Evolutionary conservation across 2,113 vertebrate species (phyloP).

Genomic region (Indri indri): DNA sequence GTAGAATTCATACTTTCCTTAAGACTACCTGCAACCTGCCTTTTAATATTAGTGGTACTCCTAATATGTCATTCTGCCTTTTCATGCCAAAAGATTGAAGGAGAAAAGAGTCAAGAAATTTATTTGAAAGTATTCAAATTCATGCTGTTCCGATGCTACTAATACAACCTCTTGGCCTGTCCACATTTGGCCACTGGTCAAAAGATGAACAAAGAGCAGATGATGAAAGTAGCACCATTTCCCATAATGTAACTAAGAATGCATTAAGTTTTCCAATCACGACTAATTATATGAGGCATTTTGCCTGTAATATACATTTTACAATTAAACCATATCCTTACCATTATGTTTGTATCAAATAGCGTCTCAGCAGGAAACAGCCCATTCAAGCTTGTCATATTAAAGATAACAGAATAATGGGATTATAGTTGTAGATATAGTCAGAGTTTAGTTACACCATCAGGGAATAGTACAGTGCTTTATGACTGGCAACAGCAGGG

Average conservation of each 20-base stretch:
- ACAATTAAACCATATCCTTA: background rate
- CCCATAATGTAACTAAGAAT: background rate
- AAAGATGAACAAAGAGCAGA: background rate
- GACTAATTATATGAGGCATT: background rate
- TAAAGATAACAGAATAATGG: background rate
- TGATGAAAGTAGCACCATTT: background rate
- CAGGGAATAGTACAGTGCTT: background rate
- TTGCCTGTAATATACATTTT: background rate
- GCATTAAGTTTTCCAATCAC: background rate
- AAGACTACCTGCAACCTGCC: background rate
- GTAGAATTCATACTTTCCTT: background rate
- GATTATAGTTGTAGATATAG: background rate
- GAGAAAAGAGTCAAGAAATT: background rate
- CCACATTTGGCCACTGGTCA: background rate
- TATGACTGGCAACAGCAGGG: background rate
- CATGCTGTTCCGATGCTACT: background rate
- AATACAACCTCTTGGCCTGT: background rate
- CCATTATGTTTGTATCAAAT: background rate
- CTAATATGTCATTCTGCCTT: background rate
- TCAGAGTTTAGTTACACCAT: background rate
- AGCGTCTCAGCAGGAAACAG: background rate
- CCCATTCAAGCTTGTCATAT: background rate
- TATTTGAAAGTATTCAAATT: background rate
- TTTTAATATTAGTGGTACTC: background rate
- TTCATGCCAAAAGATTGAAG: background rate